Evolutionary conservation across 2,888 invertebrate species (phyloP).

Genomic region (Diploptera punctata): DNA sequence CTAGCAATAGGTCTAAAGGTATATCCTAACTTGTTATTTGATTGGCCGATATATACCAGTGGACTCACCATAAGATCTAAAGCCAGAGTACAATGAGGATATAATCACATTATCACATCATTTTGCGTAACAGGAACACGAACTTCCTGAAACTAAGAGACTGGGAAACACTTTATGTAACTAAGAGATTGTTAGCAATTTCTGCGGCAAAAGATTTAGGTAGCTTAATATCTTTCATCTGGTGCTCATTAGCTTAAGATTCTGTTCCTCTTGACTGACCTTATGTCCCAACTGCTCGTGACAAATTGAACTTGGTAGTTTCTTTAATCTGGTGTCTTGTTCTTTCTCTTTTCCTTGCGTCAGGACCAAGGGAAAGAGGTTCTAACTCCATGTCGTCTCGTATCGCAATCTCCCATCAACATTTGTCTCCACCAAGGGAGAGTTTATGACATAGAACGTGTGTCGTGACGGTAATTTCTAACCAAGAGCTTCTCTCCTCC

Average conservation of each 20-base stretch:
- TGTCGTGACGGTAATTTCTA: conserved; percentile 24
- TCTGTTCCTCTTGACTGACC: not conserved
- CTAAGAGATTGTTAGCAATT: no score
- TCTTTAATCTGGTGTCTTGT: conserved; percentile 20
- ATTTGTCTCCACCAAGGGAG: conserved; percentile 20
- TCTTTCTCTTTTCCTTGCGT: not conserved
- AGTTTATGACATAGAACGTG: conserved; percentile 20
- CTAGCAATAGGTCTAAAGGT: no score
- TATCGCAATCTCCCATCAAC: conserved; percentile 7
- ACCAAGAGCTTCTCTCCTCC: not conserved
- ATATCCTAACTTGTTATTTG: no score
- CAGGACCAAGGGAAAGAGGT: conserved; percentile 14
- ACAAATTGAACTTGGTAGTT: conserved; percentile 19
- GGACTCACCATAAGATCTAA: no score
- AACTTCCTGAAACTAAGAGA: no score
- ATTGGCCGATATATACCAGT: no score
- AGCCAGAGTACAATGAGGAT: no score
- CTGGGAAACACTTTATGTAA: no score
- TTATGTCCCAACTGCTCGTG: not conserved
- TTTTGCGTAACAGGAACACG: no score
- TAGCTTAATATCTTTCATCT: not conserved
- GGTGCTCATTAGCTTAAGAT: conserved; percentile 10
- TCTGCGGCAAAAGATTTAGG: not conserved
- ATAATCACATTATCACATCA: no score
- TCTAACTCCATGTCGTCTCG: conserved; percentile 20